A percentile compares a stretch with the other conserved stretches of the same genome.
These are phyloP conservation scores for Lepidurus apus DNA, from an alignment of 1,140 invertebrate species.

Conservation along the genomic window DNA sequence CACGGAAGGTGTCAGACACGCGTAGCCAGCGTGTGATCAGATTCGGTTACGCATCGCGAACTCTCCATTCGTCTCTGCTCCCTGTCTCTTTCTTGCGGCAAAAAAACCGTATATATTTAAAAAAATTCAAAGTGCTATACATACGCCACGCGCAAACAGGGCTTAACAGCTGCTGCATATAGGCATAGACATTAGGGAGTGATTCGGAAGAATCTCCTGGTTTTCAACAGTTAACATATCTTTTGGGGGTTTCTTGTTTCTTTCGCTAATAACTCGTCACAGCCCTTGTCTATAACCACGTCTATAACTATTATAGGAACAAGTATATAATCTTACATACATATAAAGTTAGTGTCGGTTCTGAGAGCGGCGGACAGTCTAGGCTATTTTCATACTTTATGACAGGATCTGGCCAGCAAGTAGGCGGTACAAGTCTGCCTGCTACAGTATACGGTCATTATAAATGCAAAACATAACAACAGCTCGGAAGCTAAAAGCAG, in stretches of 20 bases:
- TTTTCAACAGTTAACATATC: background rate
- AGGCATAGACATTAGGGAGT: too few relatives aligned
- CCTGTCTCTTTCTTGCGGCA: background rate
- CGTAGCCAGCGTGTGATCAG: constrained; percentile 4
- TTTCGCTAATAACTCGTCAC: too few relatives aligned
- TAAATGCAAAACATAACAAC: background rate
- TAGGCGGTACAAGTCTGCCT: background rate
- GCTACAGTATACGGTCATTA: background rate
- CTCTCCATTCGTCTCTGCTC: background rate
- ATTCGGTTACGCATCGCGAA: background rate
- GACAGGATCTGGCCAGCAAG: background rate
- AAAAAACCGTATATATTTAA: background rate
- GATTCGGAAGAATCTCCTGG: background rate
- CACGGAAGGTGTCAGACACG: background rate
- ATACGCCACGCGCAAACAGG: background rate
- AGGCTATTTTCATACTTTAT: background rate
- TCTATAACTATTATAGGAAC: background rate
- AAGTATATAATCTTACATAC: background rate
- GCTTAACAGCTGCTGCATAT: background rate
- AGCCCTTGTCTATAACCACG: too few relatives aligned
- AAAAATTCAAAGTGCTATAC: background rate
- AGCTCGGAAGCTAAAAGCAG: background rate
- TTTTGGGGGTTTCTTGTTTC: too few relatives aligned
- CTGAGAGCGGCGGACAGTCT: background rate
- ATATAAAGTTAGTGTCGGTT: background rate